phyloP scores from a whole-genome alignment of 2,888 invertebrate species.

The Hartigia nigra region DNA sequence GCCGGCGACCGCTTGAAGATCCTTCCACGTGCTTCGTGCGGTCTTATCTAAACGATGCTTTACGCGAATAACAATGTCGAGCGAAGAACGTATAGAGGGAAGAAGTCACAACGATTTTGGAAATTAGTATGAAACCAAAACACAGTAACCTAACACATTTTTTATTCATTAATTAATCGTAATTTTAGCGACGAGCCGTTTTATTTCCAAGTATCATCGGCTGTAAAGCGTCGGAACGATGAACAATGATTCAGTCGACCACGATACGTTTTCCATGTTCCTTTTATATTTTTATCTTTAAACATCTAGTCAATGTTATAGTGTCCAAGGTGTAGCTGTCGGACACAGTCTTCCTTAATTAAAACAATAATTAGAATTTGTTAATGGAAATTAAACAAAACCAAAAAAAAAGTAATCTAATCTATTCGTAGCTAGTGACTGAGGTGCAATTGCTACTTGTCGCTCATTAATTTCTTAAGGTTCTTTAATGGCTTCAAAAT shows the following conservation, averaged over 20 bases:
- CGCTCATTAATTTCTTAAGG: not conserved
- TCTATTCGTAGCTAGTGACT: not conserved
- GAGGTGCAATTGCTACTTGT: not conserved
- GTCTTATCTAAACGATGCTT: not conserved
- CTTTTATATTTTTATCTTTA: not conserved
- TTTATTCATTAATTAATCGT: not conserved
- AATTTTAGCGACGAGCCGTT: not conserved
- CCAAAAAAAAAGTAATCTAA: not conserved
- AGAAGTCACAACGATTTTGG: not conserved
- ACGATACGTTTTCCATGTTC: not conserved
- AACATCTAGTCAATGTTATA: not conserved
- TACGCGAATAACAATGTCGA: not conserved
- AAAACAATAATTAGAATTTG: slow-evolving; percentile 38
- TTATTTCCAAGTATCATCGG: not conserved
- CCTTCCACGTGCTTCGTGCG: not conserved
- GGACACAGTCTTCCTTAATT: slow-evolving; percentile 29
- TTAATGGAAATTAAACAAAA: slow-evolving; percentile 23
- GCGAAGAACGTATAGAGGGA: not conserved
- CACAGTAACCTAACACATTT: not conserved
- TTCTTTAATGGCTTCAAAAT: not conserved
- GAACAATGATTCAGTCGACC: not conserved
- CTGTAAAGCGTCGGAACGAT: not conserved
- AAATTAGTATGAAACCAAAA: not conserved
- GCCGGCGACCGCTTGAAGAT: not conserved
- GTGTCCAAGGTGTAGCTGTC: not conserved